phyloP scores from a whole-genome alignment of 1,140 invertebrate species.

The Homarus americanus region DNA sequence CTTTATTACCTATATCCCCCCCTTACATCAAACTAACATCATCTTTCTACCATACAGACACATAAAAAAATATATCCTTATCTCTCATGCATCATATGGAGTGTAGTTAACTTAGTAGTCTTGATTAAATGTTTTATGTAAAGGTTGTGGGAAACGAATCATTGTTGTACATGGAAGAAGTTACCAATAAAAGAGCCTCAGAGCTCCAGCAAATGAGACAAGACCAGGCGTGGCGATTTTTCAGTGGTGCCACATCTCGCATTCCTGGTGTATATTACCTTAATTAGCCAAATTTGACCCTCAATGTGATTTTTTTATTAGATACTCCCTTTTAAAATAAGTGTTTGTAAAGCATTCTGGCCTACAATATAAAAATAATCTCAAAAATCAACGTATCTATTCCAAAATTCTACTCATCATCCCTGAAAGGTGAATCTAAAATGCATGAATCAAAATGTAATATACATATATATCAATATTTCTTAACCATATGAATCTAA shows the following conservation, averaged over 20 bases:
- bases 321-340: neutral
- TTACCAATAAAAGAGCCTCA: slow-evolving; percentile 1
- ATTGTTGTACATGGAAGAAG: neutral
- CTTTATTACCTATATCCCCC: neutral
- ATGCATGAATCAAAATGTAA: neutral
- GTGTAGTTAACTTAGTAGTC: no score
- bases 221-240: slow-evolving; percentile 73
- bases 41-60: neutral
- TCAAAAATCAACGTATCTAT: neutral
- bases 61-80: no score
- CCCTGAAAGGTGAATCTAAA: neutral
- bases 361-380: neutral
- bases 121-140: neutral
- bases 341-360: neutral
- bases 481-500: neutral
- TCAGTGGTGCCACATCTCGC: slow-evolving; percentile 66
- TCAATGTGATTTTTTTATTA: neutral
- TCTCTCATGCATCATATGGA: no score
- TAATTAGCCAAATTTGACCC: slow-evolving; percentile 34
- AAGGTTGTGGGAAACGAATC: neutral
- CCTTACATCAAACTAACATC: neutral
- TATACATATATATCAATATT: neutral
- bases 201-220: slow-evolving; percentile 73
- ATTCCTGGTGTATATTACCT: slow-evolving; percentile 62
- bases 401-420: neutral